Percentiles rank a stretch among this genome's conserved stretches.
Evolutionary conservation across 2,797 vertebrate species (phyloP).

Genomic region (Mastacembelus armatus): DNA sequence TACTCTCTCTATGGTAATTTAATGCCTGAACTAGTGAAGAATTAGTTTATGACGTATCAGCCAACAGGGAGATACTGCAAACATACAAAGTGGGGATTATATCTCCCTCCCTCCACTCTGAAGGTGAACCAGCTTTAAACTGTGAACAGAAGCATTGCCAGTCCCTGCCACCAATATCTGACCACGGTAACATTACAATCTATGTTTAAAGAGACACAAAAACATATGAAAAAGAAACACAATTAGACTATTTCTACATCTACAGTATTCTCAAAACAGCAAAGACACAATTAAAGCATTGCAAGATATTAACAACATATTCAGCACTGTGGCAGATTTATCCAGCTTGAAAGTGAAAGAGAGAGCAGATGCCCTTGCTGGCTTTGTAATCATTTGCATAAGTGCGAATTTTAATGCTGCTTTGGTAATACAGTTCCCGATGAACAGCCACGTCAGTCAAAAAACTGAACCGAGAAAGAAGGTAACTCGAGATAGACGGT

Average conservation of each 20-base stretch:
- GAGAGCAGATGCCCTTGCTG: neutral
- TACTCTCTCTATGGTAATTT: neutral
- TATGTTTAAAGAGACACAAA: no score
- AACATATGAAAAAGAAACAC: no score
- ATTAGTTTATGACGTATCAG: no score
- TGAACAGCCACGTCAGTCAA: conserved; percentile 23
- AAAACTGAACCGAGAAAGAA: neutral
- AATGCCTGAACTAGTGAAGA: no score
- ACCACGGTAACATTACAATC: no score
- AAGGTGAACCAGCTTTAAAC: neutral
- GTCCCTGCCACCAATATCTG: no score
- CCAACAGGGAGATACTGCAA: neutral
- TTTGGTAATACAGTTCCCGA: conserved; percentile 4
- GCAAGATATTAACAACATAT: conserved; percentile 2
- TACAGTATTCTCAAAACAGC: no score
- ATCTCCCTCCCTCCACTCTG: no score
- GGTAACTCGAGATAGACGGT: neutral
- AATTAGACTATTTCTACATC: no score
- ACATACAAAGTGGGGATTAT: no score
- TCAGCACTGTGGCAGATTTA: conserved; percentile 7
- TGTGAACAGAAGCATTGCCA: neutral
- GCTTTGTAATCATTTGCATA: neutral
- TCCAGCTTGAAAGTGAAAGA: neutral
- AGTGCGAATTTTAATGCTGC: conserved; percentile 11
- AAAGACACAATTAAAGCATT: no score